Percentiles rank a stretch among this genome's conserved stretches.
These are phyloP conservation scores for Neotoxoptera formosana DNA, from an alignment of 1,140 invertebrate species.

Conservation along the genomic window DNA sequence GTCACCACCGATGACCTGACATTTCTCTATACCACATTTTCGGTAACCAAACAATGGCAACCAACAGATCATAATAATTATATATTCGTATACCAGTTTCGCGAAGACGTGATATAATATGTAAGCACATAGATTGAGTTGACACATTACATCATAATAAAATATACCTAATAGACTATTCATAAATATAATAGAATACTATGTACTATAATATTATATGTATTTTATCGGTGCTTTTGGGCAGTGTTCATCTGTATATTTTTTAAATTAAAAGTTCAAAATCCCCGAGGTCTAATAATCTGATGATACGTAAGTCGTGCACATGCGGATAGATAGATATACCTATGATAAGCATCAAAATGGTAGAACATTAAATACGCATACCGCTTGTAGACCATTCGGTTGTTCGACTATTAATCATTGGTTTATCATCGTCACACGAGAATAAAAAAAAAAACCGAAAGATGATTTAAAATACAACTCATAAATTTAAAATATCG, in stretches of 20 bases:
- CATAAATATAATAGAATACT: no score
- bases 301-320: background rate
- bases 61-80: background rate
- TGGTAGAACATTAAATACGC: background rate
- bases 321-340: background rate
- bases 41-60: background rate
- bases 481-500: slow-evolving; percentile 7
- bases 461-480: background rate
- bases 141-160: background rate
- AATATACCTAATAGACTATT: background rate
- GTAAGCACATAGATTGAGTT: background rate
- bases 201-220: background rate
- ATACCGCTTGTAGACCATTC: background rate
- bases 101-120: background rate
- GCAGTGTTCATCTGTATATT: background rate
- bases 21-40: background rate
- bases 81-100: background rate
- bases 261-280: background rate
- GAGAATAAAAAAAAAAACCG: background rate
- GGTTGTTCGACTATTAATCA: background rate
- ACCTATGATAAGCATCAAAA: background rate
- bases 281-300: background rate
- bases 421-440: background rate
- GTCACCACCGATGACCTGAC: background rate
- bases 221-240: background rate